These are phyloP conservation scores for Amphipoea oculea DNA, from an alignment of 2,888 invertebrate species.

Conservation along the genomic window DNA sequence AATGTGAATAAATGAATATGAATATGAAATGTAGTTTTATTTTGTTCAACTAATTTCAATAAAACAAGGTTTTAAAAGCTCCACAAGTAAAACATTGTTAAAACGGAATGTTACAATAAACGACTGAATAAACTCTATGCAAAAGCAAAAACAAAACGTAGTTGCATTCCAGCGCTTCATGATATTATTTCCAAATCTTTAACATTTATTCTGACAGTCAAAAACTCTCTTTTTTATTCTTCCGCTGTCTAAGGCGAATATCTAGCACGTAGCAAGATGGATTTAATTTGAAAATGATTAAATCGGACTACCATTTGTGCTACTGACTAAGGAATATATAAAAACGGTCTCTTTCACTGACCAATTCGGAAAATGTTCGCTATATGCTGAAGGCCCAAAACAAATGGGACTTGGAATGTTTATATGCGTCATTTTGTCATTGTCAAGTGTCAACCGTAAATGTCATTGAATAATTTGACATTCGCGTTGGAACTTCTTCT, in stretches of 20 bases:
- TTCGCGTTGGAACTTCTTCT: constrained; percentile 52
- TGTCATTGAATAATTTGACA: constrained; percentile 32
- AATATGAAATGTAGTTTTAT: background rate
- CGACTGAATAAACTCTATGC: background rate
- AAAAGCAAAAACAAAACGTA: constrained; percentile 24
- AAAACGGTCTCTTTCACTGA: background rate
- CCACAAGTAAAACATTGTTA: background rate
- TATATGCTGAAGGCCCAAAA: background rate
- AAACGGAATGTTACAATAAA: background rate
- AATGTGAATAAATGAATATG: too few species aligned
- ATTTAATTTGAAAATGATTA: background rate
- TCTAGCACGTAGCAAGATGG: background rate
- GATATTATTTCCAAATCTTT: background rate
- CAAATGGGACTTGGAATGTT: rapidly evolving
- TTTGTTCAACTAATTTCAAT: background rate
- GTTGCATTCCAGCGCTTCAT: constrained; percentile 4
- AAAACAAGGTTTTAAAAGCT: background rate
- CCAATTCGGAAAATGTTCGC: background rate
- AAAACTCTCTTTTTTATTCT: background rate
- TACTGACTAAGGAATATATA: background rate
- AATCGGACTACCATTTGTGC: background rate
- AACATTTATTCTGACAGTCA: background rate
- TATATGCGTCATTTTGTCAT: background rate
- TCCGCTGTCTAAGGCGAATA: background rate
- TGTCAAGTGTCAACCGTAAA: background rate